phyloP scores from a whole-genome alignment of 2,888 invertebrate species.

The Brachyptera risi region DNA sequence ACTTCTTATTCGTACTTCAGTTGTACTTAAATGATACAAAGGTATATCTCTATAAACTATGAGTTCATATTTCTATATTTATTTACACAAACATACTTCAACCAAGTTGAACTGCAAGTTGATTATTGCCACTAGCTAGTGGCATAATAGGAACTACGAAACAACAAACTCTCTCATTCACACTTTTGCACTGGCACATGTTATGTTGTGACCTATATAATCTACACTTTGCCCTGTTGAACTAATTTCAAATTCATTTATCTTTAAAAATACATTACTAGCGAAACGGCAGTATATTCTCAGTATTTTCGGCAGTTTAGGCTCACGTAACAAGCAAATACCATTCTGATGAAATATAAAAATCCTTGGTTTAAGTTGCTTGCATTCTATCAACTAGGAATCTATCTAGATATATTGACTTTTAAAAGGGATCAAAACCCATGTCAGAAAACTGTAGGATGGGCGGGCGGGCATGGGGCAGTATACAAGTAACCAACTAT shows the following conservation, averaged over 20 bases:
- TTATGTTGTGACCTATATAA: slow-evolving; percentile 10
- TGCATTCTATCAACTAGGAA: slow-evolving; percentile 5
- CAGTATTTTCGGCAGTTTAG: too few relatives aligned
- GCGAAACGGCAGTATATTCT: slow-evolving; percentile 12
- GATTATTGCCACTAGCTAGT: not conserved
- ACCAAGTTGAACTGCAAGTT: not conserved
- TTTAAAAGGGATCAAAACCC: slow-evolving; percentile 8
- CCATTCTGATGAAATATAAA: slow-evolving; percentile 6
- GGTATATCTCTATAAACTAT: too few relatives aligned
- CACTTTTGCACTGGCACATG: slow-evolving; percentile 9
- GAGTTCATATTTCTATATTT: too few relatives aligned
- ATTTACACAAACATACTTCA: slow-evolving; percentile 1
- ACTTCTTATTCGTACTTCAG: not conserved
- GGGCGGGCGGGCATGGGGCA: not conserved
- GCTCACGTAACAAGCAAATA: slow-evolving; percentile 10
- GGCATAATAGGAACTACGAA: slow-evolving; percentile 14
- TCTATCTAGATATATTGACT: slow-evolving; percentile 10
- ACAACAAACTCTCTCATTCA: not conserved
- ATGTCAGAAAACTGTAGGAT: not conserved
- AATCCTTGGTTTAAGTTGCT: slow-evolving; percentile 13
- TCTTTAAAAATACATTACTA: slow-evolving; percentile 12
- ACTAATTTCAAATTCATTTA: slow-evolving; percentile 9
- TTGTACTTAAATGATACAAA: too few relatives aligned
- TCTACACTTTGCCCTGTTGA: slow-evolving; percentile 3
- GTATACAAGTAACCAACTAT: not conserved